Evolutionary conservation across 2,797 vertebrate genomes (phyloP).

Genomic region (Allobates femoralis): DNA sequence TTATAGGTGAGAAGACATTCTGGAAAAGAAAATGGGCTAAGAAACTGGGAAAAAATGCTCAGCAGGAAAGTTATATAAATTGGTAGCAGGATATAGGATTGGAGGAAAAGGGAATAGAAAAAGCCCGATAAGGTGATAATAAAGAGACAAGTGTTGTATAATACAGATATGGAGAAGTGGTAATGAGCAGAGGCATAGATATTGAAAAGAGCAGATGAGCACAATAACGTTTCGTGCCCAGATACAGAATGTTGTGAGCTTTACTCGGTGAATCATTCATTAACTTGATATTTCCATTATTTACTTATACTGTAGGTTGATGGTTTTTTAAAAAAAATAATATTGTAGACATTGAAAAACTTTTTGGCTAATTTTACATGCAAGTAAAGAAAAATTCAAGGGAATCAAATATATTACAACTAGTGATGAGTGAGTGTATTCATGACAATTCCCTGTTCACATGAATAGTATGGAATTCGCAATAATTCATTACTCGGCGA

Average conservation of each 20-base stretch:
- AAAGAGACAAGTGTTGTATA: conserved; percentile 18
- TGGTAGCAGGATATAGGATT: neutral
- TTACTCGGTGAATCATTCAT: neutral
- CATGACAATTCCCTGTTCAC: too few relatives aligned
- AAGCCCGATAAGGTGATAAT: conserved; percentile 25
- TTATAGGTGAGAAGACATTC: neutral
- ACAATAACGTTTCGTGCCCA: neutral
- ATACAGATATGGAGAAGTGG: conserved; percentile 8
- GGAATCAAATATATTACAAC: neutral
- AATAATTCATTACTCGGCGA: too few relatives aligned
- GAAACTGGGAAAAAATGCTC: conserved; percentile 20
- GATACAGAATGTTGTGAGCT: neutral
- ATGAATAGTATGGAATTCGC: too few relatives aligned
- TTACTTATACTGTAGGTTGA: neutral
- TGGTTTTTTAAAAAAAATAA: neutral
- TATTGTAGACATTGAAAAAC: neutral
- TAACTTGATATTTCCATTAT: neutral
- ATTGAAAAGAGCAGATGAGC: neutral
- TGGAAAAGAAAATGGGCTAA: conserved; percentile 3
- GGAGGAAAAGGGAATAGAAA: neutral
- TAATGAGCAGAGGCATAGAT: conserved; percentile 10
- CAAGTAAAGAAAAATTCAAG: neutral
- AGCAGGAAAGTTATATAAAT: conserved; percentile 17
- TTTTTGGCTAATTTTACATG: neutral
- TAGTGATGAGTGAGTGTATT: too few relatives aligned